These are phyloP conservation scores for Coryphaenoides rupestris DNA, from an alignment of 2,113 vertebrate genomes.

Conservation along the genomic window DNA sequence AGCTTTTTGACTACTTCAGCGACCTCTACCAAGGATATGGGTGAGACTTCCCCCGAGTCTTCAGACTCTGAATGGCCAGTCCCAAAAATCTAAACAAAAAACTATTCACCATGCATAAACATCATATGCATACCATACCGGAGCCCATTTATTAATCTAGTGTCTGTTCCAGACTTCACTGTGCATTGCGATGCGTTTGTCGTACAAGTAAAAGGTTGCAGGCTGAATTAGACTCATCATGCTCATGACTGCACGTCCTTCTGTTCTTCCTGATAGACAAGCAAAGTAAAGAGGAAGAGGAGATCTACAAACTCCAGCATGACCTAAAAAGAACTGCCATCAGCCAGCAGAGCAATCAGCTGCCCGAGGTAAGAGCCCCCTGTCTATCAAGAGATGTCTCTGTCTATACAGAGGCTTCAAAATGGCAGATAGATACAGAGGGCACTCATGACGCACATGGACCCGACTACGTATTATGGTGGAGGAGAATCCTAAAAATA, in stretches of 20 bases:
- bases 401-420: slow-evolving; percentile 13
- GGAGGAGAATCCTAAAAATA: too few relatives aligned
- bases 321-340: slow-evolving; percentile 88
- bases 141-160: too few relatives aligned
- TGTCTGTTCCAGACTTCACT: too few relatives aligned
- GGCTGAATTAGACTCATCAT: neutral
- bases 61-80: neutral
- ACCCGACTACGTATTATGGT: too few relatives aligned
- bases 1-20: too few relatives aligned
- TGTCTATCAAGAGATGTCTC: slow-evolving; percentile 34
- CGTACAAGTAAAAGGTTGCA: neutral
- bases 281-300: slow-evolving; percentile 91
- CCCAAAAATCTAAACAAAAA: neutral
- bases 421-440: neutral
- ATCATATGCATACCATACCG: too few relatives aligned
- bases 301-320: slow-evolving; percentile 93
- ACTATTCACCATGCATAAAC: neutral
- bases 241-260: slow-evolving; percentile 19
- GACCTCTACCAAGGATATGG: too few relatives aligned
- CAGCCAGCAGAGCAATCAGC: slow-evolving; percentile 80
- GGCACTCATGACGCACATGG: neutral
- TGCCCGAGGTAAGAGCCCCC: slow-evolving; percentile 79
- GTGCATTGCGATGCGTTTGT: too few relatives aligned
- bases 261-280: slow-evolving; percentile 72
- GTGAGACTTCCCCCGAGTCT: too few relatives aligned